Percentiles rank a stretch among this genome's conserved stretches.
These are phyloP conservation scores for Corella eumyota DNA, from an alignment of 23 tunicate species.

Conservation along the genomic window DNA sequence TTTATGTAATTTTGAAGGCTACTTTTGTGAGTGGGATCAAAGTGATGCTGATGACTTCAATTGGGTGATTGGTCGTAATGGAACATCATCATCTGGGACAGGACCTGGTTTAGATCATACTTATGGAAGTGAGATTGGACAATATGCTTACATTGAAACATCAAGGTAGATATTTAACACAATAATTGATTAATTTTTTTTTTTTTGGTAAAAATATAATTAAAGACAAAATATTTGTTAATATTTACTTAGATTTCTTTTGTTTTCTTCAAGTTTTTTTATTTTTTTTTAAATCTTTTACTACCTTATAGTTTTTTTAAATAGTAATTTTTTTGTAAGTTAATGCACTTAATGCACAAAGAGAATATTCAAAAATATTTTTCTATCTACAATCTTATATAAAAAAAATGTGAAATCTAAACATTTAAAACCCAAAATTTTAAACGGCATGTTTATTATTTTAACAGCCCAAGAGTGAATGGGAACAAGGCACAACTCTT, in stretches of 20 bases:
- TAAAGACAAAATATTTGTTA: too few relatives aligned
- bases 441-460: too few relatives aligned
- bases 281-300: background rate
- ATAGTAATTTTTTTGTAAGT: background rate
- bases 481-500: slow-evolving; percentile 51
- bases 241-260: too few relatives aligned
- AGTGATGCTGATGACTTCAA: slow-evolving; percentile 51
- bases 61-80: slow-evolving; percentile 72
- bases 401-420: too few relatives aligned
- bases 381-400: too few relatives aligned
- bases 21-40: slow-evolving; percentile 79
- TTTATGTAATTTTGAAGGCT: slow-evolving; percentile 68
- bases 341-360: background rate
- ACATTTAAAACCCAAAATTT: too few relatives aligned
- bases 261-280: background rate
- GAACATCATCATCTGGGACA: slow-evolving; percentile 60
- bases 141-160: slow-evolving; percentile 66
- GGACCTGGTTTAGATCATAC: slow-evolving; percentile 83
- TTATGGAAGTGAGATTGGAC: slow-evolving; percentile 50
- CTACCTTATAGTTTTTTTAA: background rate
- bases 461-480: slow-evolving; percentile 62
- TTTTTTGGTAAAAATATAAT: too few relatives aligned
- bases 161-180: slow-evolving; percentile 33
- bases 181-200: too few relatives aligned
- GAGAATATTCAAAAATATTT: background rate